These are phyloP conservation scores for Euphydryas editha DNA, from an alignment of 2,888 invertebrate species.

Conservation along the genomic window DNA sequence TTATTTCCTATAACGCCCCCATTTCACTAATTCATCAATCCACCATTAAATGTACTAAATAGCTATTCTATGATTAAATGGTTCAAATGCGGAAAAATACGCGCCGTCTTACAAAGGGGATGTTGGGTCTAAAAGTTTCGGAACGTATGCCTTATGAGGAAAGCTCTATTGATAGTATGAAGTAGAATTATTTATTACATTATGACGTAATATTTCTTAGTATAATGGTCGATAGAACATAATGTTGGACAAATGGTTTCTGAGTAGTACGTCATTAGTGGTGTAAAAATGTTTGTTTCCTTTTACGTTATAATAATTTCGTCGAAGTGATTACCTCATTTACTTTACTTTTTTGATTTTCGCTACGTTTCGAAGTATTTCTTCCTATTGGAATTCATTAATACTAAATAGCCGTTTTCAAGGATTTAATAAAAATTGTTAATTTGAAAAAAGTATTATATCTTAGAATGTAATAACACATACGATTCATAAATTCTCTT, in stretches of 20 bases:
- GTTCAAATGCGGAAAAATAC: no score
- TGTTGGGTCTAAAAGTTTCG: no score
- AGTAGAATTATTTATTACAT: conserved; percentile 28
- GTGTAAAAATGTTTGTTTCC: not conserved
- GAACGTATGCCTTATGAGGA: no score
- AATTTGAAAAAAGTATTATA: no score
- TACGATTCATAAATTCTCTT: no score
- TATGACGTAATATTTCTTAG: conserved; percentile 15
- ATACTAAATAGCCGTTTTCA: not conserved
- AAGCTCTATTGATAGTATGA: not conserved
- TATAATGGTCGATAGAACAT: conserved; percentile 22
- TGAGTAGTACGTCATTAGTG: conserved; percentile 14
- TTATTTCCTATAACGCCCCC: no score
- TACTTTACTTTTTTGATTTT: not conserved
- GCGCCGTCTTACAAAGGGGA: no score
- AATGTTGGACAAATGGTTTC: conserved; percentile 14
- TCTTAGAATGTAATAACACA: no score
- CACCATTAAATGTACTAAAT: no score
- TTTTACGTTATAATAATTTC: conserved; percentile 5
- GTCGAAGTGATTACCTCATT: not conserved
- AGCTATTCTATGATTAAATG: no score
- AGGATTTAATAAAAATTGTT: no score
- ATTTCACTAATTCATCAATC: no score
- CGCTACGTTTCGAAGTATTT: not conserved
- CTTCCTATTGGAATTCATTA: not conserved